Evolutionary conservation across 2,113 vertebrate species (phyloP).

Genomic region (Lathamus discolor): DNA sequence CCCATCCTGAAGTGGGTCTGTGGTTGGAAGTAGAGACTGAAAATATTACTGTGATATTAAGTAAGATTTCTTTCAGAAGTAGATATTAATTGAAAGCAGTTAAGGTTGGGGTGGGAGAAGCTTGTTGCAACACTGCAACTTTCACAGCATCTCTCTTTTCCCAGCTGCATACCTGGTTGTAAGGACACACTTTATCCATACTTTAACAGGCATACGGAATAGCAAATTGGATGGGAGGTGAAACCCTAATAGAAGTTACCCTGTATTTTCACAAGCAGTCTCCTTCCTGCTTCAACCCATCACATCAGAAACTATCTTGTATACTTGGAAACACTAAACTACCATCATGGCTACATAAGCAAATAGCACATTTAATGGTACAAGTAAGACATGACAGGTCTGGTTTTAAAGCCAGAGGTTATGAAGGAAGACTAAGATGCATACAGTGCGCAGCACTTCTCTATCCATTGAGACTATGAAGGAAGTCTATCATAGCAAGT

Average conservation of each 20-base stretch:
- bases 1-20: neutral
- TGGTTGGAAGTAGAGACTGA: neutral
- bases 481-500: neutral
- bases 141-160: neutral
- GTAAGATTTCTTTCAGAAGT: neutral
- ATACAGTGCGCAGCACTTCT: no score
- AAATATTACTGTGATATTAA: neutral
- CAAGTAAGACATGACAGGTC: neutral
- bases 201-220: neutral
- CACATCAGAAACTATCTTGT: neutral
- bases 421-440: neutral
- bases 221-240: neutral
- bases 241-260: neutral
- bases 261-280: neutral
- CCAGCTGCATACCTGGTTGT: rapidly evolving
- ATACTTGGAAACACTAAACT: neutral
- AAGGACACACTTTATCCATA: neutral
- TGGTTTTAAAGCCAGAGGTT: neutral
- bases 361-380: neutral
- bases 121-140: neutral
- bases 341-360: neutral
- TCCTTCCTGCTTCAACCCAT: neutral
- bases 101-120: neutral
- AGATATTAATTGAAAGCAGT: neutral
- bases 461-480: neutral